Conservation (phyloP, 2,113 vertebrate genomes). For the Oceanites oceanicus region DNA sequence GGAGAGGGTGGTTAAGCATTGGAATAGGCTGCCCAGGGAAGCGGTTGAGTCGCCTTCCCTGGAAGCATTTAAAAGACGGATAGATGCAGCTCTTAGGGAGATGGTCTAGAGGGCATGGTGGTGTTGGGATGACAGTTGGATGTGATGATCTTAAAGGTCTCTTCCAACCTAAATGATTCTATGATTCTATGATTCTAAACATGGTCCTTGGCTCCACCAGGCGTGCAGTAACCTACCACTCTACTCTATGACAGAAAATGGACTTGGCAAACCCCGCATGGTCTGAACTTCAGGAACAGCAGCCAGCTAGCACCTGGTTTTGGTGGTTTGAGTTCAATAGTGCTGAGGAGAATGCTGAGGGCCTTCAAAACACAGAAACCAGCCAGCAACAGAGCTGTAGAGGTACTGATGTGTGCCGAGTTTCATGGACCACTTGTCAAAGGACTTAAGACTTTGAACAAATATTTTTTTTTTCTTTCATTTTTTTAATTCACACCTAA, state of each 20-base stretch:
- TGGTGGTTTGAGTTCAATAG: background rate
- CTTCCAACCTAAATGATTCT: no score
- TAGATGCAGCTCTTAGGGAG: no score
- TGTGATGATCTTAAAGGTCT: no score
- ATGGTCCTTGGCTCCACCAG: background rate
- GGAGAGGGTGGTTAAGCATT: no score
- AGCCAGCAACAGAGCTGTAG: background rate
- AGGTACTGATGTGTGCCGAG: background rate
- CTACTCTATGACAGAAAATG: background rate
- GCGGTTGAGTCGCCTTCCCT: no score
- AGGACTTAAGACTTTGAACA: background rate
- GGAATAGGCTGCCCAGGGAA: no score
- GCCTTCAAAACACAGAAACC: background rate
- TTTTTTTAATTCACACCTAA: background rate
- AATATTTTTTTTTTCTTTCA: background rate
- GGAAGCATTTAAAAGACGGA: no score
- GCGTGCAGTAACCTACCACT: background rate
- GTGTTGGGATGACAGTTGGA: no score
- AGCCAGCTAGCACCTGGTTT: background rate
- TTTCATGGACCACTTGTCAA: background rate
- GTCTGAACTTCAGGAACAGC: background rate
- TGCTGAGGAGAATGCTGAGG: background rate
- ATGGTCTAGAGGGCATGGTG: no score
- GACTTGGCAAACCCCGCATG: background rate
- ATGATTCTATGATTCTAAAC: no score